Base-by-base conservation (phyloP, 2,888 invertebrate species). In the Tenthredo livida region DNA sequence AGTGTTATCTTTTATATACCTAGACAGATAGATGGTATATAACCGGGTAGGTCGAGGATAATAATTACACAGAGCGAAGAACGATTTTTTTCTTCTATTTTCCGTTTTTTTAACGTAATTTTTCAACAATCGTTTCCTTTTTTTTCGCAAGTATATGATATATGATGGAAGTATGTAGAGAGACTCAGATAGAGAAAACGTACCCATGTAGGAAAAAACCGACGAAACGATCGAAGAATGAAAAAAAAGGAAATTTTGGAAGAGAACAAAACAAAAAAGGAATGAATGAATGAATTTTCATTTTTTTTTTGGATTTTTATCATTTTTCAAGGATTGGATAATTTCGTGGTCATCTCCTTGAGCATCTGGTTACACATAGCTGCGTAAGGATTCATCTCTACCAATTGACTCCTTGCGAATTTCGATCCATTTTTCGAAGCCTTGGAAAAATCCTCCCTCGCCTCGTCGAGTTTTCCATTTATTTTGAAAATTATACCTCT, bases 301-400 rank as follows among this genome's bases (percentile, higher is more conserved):
- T 67, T 61, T 78, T 78, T 54, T 4, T 29, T n/a, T 33, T 37
- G 1, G 3, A 6, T 7, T n/a, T 78, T n/a, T 12, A 17, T 33
- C 1, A 47, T 21, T 17, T 50, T 21, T 78, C 37, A 58, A 78
- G 82, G 82, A 33, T 21, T 82, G 65, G 15, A 65, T 12, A 82
- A 92, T 88, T 94, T 93, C 72, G 95, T 94, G 94, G 97, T 96
- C 70, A 97, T 97, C 93, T 98, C 96, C 84, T 95, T 95, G 85
- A 98, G 94, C 98, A 99, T 98, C 94, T 98, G 97, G 93, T 99
- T 99, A 94, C 99, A 99, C 84, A 99, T 95, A 0, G 98, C 98
- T 4, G 99, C 98, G 92, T 98, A 99, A 0, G 99, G 98, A 94
- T 99, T 99, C 91, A 98, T 93, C 91, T 97, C 96, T 4, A 98